Percentiles rank a stretch among this genome's conserved stretches.
Conservation (phyloP, 2,797 vertebrate genomes). For the Bucorvus abyssinicus region DNA sequence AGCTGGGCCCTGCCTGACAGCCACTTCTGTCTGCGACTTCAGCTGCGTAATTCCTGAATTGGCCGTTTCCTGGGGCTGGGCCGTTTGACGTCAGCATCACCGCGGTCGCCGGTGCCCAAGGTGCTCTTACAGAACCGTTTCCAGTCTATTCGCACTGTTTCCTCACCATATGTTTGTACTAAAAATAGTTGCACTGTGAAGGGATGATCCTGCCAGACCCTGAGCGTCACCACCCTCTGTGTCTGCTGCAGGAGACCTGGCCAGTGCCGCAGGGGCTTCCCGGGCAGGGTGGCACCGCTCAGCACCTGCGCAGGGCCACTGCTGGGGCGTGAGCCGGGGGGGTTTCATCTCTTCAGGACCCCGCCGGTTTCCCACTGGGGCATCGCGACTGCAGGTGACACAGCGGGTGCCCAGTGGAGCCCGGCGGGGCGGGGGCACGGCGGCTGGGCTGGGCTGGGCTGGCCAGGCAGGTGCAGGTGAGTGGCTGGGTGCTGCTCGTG, state of each 20-base stretch:
- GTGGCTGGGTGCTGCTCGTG: not conserved
- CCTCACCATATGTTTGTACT: conserved; percentile 46
- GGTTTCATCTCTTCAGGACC: accelerated
- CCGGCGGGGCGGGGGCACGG: accelerated
- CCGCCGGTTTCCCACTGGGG: accelerated
- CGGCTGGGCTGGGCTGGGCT: not conserved
- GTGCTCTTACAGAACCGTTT: conserved; percentile 55
- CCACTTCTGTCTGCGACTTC: conserved; percentile 4
- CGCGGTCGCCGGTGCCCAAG: conserved; percentile 9
- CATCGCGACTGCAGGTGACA: too few relatives aligned
- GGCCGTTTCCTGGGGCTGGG: conserved; percentile 1
- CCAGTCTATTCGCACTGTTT: conserved; percentile 36
- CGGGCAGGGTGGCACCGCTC: accelerated
- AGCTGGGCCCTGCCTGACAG: not conserved
- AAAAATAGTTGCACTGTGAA: not conserved
- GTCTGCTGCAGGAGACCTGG: not conserved
- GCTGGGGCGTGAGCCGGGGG: too few relatives aligned
- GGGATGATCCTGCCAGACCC: not conserved
- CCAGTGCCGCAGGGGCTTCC: accelerated
- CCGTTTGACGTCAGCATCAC: conserved; percentile 10
- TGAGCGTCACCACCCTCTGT: accelerated
- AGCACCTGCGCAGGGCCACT: accelerated
- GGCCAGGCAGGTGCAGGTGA: too few relatives aligned
- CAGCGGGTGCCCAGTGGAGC: accelerated
- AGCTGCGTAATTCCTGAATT: not conserved